Evolutionary conservation across 2,797 vertebrate genomes (phyloP).

Genomic region (Apogon talboti): DNA sequence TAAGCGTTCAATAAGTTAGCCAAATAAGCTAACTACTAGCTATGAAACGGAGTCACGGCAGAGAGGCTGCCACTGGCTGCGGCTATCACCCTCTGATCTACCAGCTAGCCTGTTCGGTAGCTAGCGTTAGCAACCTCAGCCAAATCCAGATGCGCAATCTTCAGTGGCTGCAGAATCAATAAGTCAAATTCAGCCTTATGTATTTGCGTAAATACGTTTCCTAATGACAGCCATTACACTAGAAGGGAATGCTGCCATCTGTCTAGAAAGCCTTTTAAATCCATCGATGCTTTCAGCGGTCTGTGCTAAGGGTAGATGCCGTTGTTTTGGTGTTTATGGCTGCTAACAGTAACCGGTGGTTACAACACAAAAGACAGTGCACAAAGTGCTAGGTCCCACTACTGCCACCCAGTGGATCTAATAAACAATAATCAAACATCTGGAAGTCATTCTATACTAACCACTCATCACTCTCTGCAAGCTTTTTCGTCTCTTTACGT

Average conservation of each 20-base stretch:
- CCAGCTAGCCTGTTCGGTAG: slow-evolving; percentile 43
- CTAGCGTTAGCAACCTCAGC: slow-evolving; percentile 33
- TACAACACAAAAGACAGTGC: slow-evolving; percentile 69
- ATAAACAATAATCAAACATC: slow-evolving; percentile 27
- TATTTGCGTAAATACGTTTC: not conserved
- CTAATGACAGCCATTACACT: not conserved
- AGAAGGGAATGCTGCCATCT: not conserved
- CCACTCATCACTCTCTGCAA: too few species aligned
- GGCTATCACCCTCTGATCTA: slow-evolving; percentile 14
- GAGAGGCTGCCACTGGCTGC: slow-evolving; percentile 13
- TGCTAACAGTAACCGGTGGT: slow-evolving; percentile 43
- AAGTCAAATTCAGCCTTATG: slow-evolving; percentile 11
- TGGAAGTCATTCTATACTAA: slow-evolving; percentile 15
- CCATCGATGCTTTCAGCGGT: not conserved
- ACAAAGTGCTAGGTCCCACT: slow-evolving; percentile 2
- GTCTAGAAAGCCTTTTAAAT: not conserved
- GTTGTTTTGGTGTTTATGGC: slow-evolving; percentile 66
- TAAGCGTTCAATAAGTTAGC: slow-evolving; percentile 16
- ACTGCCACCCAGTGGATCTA: slow-evolving; percentile 60
- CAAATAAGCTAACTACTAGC: slow-evolving; percentile 24
- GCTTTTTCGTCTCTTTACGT: too few species aligned
- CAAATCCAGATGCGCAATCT: slow-evolving; percentile 78
- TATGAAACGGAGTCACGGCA: slow-evolving; percentile 3
- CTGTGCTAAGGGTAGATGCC: slow-evolving; percentile 27
- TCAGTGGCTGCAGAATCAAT: slow-evolving; percentile 35